Conservation (phyloP, 1,140 invertebrate species). For the Epicauta chinensis region DNA sequence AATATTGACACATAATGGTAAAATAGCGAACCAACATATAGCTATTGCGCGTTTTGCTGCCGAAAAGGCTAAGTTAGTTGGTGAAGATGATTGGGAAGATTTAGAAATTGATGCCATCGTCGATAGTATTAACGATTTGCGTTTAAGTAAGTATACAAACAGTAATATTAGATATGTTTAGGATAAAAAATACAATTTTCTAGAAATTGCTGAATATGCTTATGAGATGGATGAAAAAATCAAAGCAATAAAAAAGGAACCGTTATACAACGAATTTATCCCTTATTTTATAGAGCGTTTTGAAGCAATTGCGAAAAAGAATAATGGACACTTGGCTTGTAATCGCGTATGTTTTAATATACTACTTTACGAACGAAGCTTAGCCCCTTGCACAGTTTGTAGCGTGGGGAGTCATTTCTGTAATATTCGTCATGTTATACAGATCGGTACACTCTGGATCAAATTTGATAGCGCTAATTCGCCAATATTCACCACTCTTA, state of each 20-base stretch:
- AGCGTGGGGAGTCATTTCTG: no score
- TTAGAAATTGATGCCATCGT: conserved; percentile 56
- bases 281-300: conserved; percentile 36
- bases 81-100: conserved; percentile 57
- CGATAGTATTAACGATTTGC: conserved; percentile 52
- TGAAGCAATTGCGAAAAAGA: conserved; percentile 38
- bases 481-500: no score
- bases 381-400: no score
- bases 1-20: conserved; percentile 63
- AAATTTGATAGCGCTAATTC: no score
- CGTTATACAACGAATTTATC: conserved; percentile 32
- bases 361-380: no score
- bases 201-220: not conserved
- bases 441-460: no score
- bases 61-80: conserved; percentile 55
- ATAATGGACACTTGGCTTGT: conserved; percentile 48
- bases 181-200: no score
- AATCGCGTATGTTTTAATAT: conserved; percentile 39
- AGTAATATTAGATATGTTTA: no score
- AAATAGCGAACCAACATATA: conserved; percentile 56
- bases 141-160: conserved; percentile 10
- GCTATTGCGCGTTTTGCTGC: conserved; percentile 66
- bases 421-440: no score
- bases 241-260: conserved; percentile 16
- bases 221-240: not conserved